These are phyloP conservation scores for Bettongia penicillata DNA, from an alignment of 2,113 vertebrate species.

Conservation along the genomic window DNA sequence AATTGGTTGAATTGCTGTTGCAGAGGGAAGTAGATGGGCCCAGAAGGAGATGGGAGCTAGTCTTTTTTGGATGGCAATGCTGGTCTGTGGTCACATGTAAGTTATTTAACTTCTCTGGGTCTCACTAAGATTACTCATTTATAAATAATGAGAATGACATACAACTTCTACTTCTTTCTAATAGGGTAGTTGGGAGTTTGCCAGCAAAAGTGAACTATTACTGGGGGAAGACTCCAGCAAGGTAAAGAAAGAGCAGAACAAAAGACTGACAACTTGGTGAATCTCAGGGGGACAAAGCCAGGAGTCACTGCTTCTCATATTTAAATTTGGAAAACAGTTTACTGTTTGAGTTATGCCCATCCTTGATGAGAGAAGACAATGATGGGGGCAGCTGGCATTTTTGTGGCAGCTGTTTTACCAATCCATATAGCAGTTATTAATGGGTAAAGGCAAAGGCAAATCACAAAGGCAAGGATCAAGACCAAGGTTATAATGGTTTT, in stretches of 20 bases:
- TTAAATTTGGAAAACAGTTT: background rate
- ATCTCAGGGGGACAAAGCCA: background rate
- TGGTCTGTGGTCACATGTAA: background rate
- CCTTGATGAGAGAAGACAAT: background rate
- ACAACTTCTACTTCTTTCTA: background rate
- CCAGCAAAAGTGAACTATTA: background rate
- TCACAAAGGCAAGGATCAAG: background rate
- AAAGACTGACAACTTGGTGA: background rate
- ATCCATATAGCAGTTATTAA: background rate
- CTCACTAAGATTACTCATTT: background rate
- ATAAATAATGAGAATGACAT: background rate
- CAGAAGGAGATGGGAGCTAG: background rate
- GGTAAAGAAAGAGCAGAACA: background rate
- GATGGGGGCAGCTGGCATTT: background rate
- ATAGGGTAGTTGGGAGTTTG: background rate
- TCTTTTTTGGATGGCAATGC: background rate
- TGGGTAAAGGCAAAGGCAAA: background rate
- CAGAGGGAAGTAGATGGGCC: background rate
- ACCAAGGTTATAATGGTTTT: background rate
- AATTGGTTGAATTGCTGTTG: background rate
- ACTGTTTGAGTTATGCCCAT: background rate
- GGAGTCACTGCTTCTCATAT: background rate
- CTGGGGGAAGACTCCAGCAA: background rate
- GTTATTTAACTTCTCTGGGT: background rate
- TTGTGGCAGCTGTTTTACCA: background rate